These are phyloP conservation scores for Choristoneura rosaceana DNA, from an alignment of 2,888 invertebrate genomes.

Conservation along the genomic window DNA sequence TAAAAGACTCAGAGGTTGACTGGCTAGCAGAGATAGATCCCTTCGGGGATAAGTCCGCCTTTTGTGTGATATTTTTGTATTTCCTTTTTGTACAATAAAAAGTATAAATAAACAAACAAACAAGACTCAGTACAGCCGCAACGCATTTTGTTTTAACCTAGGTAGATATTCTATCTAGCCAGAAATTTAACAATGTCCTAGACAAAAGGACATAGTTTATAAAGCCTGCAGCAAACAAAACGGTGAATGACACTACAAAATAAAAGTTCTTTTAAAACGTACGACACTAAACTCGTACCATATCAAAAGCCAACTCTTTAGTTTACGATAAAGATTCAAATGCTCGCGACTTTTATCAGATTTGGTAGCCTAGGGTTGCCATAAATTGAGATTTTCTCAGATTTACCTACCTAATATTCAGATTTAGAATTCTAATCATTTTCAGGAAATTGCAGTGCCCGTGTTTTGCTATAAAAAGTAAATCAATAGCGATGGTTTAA, in stretches of 20 bases:
- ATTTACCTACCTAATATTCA: neutral
- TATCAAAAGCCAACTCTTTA: conserved; percentile 23
- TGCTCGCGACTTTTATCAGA: conserved; percentile 35
- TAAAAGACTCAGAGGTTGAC: too few relatives aligned
- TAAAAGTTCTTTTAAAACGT: neutral
- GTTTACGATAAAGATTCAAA: conserved; percentile 40
- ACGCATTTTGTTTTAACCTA: neutral
- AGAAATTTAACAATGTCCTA: neutral
- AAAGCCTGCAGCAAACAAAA: neutral
- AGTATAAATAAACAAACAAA: too few relatives aligned
- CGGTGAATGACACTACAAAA: neutral
- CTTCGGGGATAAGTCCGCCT: too few relatives aligned
- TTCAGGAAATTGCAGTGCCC: too few relatives aligned
- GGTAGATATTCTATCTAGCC: neutral
- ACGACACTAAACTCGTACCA: neutral
- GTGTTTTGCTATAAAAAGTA: too few relatives aligned
- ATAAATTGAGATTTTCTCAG: neutral
- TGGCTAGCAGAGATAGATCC: too few relatives aligned
- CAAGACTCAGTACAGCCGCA: too few relatives aligned
- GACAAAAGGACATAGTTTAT: neutral
- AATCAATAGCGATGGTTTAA: too few relatives aligned
- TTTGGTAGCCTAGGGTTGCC: neutral
- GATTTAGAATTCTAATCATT: too few relatives aligned
- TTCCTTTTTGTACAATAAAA: too few relatives aligned
- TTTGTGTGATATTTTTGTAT: too few relatives aligned